Conservation (phyloP, 2,113 vertebrate species). For the Periophthalmus modestus region DNA sequence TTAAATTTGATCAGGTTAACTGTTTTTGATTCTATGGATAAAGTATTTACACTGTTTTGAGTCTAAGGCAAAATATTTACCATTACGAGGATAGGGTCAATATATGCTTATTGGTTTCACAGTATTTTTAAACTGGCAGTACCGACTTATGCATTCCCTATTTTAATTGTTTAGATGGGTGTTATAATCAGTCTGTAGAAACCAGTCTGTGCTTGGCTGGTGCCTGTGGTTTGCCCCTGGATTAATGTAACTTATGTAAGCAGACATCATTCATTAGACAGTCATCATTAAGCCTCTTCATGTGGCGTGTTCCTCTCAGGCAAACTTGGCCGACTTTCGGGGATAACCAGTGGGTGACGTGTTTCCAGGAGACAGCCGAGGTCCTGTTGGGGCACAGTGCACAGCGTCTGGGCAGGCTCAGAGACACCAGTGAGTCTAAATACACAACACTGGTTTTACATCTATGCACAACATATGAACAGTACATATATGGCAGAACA, state of each 20-base stretch:
- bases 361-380: conserved; percentile 91
- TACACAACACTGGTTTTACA: conserved; percentile 11
- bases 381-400: conserved; percentile 84
- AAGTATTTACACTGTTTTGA: no score
- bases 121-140: no score
- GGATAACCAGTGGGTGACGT: conserved; percentile 93
- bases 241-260: conserved; percentile 4
- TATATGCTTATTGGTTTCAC: no score
- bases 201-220: background rate
- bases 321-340: conserved; percentile 88
- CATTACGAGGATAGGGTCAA: no score
- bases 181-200: background rate
- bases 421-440: conserved; percentile 82
- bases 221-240: background rate
- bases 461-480: background rate
- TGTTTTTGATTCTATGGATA: no score
- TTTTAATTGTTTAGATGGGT: no score
- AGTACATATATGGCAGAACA: no score
- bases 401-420: conserved; percentile 83
- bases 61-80: no score
- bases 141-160: no score
- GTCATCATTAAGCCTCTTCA: conserved; percentile 32
- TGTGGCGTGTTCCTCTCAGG: conserved; percentile 71
- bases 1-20: no score
- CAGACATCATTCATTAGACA: conserved; percentile 2